phyloP scores from a whole-genome alignment of 53 echinoderm and acorn worm species.

The Antedon mediterranea region DNA sequence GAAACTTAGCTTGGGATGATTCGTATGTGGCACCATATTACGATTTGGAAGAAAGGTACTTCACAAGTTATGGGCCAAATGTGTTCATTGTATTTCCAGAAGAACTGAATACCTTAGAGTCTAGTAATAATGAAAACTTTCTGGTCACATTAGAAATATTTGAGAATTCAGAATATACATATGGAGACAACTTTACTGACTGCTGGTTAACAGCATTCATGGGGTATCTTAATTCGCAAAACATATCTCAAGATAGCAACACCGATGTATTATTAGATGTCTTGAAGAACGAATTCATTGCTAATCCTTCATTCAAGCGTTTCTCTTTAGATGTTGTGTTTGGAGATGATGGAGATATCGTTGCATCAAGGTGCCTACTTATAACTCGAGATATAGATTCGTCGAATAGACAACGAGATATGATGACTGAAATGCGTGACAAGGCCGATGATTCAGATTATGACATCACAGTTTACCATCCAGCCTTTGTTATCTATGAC shows the following conservation, averaged over 20 bases:
- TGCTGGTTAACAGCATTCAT: constrained; percentile 31
- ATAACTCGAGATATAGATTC: constrained; percentile 13
- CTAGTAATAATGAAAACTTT: constrained; percentile 6
- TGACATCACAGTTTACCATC: constrained; percentile 27
- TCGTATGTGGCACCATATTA: constrained; percentile 24
- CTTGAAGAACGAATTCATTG: constrained; percentile 17
- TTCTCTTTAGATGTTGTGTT: constrained; percentile 22
- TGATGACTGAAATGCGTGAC: constrained; percentile 18
- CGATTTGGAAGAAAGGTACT: constrained; percentile 5
- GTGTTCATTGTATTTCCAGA: constrained; percentile 20
- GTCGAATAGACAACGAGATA: constrained; percentile 16
- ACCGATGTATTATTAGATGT: constrained; percentile 8
- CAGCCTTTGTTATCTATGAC: constrained; percentile 31
- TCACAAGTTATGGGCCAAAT: constrained; percentile 6
- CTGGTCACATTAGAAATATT: constrained; percentile 4
- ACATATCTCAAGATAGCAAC: neutral
- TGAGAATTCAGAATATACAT: constrained; percentile 17
- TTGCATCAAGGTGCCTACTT: constrained; percentile 28
- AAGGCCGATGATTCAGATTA: constrained; percentile 12
- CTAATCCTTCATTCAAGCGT: constrained; percentile 7
- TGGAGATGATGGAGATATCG: constrained; percentile 6
- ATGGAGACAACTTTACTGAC: constrained; percentile 12
- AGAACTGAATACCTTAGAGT: constrained; percentile 13
- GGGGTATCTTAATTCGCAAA: neutral
- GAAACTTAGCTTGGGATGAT: constrained; percentile 27